phyloP scores from a whole-genome alignment of 2,888 invertebrate genomes.

The Vannuccia rotundouncinata region DNA sequence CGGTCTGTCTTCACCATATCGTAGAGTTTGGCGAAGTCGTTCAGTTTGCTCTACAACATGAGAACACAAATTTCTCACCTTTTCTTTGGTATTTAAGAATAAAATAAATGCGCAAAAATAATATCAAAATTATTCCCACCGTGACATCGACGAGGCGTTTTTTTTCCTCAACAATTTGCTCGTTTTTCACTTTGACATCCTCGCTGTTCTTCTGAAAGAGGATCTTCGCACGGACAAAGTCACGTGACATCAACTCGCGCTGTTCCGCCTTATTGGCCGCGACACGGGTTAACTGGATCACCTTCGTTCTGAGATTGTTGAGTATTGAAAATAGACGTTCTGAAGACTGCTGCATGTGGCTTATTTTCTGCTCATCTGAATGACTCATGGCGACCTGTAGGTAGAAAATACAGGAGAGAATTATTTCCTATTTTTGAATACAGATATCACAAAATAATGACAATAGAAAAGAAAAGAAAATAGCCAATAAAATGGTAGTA shows the following conservation, averaged over 20 bases:
- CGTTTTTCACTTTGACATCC: conserved; percentile 14
- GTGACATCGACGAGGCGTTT: conserved; percentile 4
- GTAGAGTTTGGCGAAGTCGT: conserved; percentile 56
- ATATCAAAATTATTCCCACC: too few species aligned
- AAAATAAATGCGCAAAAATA: too few species aligned
- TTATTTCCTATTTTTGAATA: too few species aligned
- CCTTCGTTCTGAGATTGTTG: background rate
- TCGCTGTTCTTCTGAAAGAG: conserved; percentile 11
- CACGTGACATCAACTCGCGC: conserved; percentile 8
- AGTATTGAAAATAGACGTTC: background rate
- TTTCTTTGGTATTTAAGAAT: too few species aligned
- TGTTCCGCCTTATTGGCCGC: conserved; percentile 29
- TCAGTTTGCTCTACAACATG: conserved; percentile 48
- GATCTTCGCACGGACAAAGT: conserved; percentile 25
- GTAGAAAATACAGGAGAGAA: too few species aligned
- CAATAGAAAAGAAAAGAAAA: too few species aligned
- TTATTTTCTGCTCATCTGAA: background rate
- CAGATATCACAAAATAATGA: too few species aligned
- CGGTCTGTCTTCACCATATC: conserved; percentile 57
- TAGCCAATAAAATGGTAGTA: too few species aligned
- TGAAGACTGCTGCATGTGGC: background rate
- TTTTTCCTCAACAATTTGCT: conserved; percentile 6
- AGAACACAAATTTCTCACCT: too few species aligned
- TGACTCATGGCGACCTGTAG: background rate
- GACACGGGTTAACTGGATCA: conserved; percentile 1